phyloP scores from a whole-genome alignment of 2,797 vertebrate species.

The Gadopsis marmoratus region DNA sequence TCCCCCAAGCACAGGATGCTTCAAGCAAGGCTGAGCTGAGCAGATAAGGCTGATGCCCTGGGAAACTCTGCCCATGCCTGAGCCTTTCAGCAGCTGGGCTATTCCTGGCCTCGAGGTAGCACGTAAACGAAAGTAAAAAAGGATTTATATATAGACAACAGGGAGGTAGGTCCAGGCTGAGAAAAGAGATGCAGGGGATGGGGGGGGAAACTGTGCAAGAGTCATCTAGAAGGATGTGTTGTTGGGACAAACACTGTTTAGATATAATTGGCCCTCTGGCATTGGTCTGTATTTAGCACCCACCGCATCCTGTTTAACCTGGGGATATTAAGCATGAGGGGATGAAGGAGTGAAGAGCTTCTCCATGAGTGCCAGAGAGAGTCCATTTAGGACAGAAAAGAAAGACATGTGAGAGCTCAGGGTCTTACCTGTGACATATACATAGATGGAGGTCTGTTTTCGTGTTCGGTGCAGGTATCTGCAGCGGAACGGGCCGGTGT shows the following conservation, averaged over 20 bases:
- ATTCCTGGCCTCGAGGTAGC: constrained; percentile 84
- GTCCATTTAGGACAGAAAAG: neutral
- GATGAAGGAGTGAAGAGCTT: constrained; percentile 39
- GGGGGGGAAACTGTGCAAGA: constrained; percentile 71
- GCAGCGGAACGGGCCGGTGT: constrained; percentile 94
- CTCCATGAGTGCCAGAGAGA: constrained; percentile 8
- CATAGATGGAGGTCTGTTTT: constrained; percentile 86
- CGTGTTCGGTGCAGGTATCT: constrained; percentile 84
- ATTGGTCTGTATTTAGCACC: constrained; percentile 83
- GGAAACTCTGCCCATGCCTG: constrained; percentile 86
- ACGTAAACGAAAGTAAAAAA: constrained; percentile 85
- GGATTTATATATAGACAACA: constrained; percentile 80
- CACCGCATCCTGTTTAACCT: constrained; percentile 82
- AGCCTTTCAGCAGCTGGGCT: constrained; percentile 84
- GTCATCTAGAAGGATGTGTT: constrained; percentile 83
- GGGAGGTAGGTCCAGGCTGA: constrained; percentile 58
- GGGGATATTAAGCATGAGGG: constrained; percentile 54
- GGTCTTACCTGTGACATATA: constrained; percentile 95
- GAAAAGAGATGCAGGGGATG: constrained; percentile 45
- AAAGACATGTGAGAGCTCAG: neutral
- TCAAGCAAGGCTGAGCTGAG: constrained; percentile 82
- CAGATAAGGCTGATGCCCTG: constrained; percentile 88
- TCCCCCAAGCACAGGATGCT: constrained; percentile 88
- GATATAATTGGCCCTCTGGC: constrained; percentile 83
- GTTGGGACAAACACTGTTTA: constrained; percentile 83